Conservation (phyloP, 2,797 vertebrate species). For the Onychomys torridus region DNA sequence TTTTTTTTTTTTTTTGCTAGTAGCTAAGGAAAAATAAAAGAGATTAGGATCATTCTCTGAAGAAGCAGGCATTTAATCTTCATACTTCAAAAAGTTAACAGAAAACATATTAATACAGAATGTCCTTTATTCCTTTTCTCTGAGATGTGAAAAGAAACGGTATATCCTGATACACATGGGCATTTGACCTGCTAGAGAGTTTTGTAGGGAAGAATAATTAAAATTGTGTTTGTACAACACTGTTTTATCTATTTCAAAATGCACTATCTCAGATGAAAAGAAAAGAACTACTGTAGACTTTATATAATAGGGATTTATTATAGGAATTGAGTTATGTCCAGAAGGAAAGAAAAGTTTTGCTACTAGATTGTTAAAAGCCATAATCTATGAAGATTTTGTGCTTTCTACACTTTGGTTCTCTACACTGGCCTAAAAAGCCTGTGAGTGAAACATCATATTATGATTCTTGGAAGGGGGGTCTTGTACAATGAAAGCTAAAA, state of each 20-base stretch:
- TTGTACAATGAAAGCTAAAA: neutral
- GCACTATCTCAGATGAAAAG: neutral
- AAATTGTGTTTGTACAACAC: neutral
- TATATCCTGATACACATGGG: neutral
- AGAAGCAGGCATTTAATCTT: neutral
- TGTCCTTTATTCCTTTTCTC: neutral
- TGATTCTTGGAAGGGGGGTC: neutral
- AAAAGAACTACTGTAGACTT: neutral
- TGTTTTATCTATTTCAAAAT: neutral
- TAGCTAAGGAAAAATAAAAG: neutral
- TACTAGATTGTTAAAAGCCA: neutral
- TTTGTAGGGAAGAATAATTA: slow-evolving; percentile 35
- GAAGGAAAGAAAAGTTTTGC: neutral
- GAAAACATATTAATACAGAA: neutral
- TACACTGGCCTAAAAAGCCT: neutral
- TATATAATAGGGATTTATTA: neutral
- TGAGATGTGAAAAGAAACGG: neutral
- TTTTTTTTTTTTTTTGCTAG: neutral
- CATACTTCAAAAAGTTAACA: neutral
- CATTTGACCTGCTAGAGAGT: neutral
- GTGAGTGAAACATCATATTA: neutral
- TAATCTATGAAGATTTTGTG: neutral
- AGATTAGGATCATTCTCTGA: neutral
- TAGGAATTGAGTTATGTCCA: neutral
- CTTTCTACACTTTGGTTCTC: neutral